Conservation (phyloP, 2,888 invertebrate genomes). For the Microdon myrmicae region DNA sequence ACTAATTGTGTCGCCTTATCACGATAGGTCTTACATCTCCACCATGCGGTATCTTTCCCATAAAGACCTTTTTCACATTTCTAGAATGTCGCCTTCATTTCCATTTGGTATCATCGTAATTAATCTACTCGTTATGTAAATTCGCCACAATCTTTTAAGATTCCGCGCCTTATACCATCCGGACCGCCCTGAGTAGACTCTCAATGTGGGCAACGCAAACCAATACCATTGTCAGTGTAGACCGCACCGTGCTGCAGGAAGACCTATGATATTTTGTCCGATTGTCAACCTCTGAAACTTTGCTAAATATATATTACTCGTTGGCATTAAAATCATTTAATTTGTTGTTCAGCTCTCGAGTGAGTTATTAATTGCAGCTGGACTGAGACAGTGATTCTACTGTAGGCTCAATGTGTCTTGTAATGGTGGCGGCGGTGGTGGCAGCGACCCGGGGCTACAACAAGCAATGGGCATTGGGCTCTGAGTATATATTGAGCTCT, state of each 20-base stretch:
- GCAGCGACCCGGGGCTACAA: slow-evolving; percentile 2
- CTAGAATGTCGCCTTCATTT: slow-evolving; percentile 8
- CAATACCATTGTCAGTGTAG: slow-evolving; percentile 31
- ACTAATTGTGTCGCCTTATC: no score
- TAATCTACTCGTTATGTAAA: slow-evolving; percentile 37
- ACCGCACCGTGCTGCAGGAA: slow-evolving; percentile 15
- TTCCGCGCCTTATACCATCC: slow-evolving; percentile 25
- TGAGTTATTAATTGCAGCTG: slow-evolving; percentile 51
- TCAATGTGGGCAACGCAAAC: slow-evolving; percentile 28
- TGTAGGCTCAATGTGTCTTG: slow-evolving; percentile 48
- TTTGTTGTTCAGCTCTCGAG: slow-evolving; percentile 51
- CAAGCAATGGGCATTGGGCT: slow-evolving; percentile 29
- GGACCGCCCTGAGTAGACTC: slow-evolving; percentile 44
- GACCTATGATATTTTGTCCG: slow-evolving; percentile 31
- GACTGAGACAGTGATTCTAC: slow-evolving; percentile 47
- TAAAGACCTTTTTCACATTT: slow-evolving; percentile 2
- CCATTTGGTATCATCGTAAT: slow-evolving; percentile 37
- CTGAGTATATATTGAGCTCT: no score
- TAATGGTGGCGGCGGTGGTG: slow-evolving; percentile 14
- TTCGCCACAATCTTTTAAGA: slow-evolving; percentile 27
- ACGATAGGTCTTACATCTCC: slow-evolving; percentile 1
- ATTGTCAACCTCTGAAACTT: slow-evolving; percentile 44
- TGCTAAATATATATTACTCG: slow-evolving; percentile 47
- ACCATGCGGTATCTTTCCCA: slow-evolving; percentile 27
- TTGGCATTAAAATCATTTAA: slow-evolving; percentile 52